Percentiles rank a stretch among this genome's conserved stretches.
phyloP scores from a whole-genome alignment of 2,888 invertebrate genomes.

The Aspidiotus destructor region DNA sequence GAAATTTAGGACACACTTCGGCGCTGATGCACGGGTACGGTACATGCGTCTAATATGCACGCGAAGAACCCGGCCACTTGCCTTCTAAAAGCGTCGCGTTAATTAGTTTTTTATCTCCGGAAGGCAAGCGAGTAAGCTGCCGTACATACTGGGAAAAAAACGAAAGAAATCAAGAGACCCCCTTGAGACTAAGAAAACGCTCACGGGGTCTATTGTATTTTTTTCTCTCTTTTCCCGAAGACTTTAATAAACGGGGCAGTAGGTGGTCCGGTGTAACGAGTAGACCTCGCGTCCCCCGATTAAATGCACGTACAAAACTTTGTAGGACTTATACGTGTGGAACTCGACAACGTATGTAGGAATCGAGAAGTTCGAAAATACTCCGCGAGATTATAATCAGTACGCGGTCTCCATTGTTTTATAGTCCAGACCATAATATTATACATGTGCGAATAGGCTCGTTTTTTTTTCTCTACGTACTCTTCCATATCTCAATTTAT shows the following conservation, averaged over 20 bases:
- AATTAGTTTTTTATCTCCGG: conserved; percentile 33
- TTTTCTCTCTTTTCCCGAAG: conserved; percentile 8
- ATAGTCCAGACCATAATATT: not conserved
- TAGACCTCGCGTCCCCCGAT: conserved; percentile 10
- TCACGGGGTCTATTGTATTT: conserved; percentile 14
- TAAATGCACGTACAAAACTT: not conserved
- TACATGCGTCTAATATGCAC: not conserved
- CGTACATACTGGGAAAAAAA: conserved; percentile 23
- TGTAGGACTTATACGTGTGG: not conserved
- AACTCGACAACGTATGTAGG: not conserved
- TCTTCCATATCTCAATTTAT: no score
- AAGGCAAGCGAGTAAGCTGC: conserved; percentile 29
- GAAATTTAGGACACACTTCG: conserved; percentile 26
- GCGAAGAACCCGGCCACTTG: not conserved
- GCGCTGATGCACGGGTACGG: no score
- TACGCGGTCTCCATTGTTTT: conserved; percentile 1
- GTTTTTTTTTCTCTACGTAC: no score
- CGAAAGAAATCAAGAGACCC: conserved; percentile 18
- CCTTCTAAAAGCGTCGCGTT: conserved; percentile 19
- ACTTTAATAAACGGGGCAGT: conserved; percentile 32
- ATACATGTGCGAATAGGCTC: no score
- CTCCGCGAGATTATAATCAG: not conserved
- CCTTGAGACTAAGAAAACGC: conserved; percentile 9
- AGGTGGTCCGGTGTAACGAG: conserved; percentile 28
- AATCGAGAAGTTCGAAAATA: not conserved